Evolutionary conservation across 2,797 vertebrate genomes (phyloP), one percentile per base, ranked within the genome.

Genomic region (Gallinago solitaria): DNA sequence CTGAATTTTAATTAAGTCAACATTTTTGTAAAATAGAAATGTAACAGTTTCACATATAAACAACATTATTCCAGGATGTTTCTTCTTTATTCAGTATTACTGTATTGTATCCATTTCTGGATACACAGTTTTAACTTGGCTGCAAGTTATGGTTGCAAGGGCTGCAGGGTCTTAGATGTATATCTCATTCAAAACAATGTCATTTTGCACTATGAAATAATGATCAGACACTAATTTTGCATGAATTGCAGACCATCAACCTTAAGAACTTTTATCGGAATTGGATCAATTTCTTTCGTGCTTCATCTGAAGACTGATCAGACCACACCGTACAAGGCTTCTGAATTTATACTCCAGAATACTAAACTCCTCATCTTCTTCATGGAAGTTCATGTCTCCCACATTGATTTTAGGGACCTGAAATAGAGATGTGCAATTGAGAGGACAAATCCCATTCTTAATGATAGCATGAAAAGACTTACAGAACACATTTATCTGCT

Each of bases 401-500:
- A 48, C 12, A 3, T 16, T 32, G 45, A 9, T 60, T 69, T 50
- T 68, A 56, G 54, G n/a, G 48, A 69, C 24, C 21, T 76, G 35
- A 12, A 77, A 27, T 32, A 67, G 39, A 59, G 24, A 74, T 59
- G 27, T 70, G 13, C 19, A 65, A 28, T 17, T 69, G 43, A 83
- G n/a, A 64, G 33, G n/a, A 57, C 60, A 14, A 86, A 69, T 81
- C n/a, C 12, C 19, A 6, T 43, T 94, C 30, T n/a, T 81, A 48
- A 53, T 68, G 68, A 28, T 47, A 54, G 9, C 25, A 70, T n/a
- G 18, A 77, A 50, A 82, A 78, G 17, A 24, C n/a, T 69, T 94
- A 70, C 2, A 25, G 43, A 71, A 75, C 24, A 56, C 0, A 0
- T 80, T 63, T 16, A 7, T 19, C 32, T 84, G n/a, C 5, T n/a